Evolutionary conservation across 1,140 invertebrate species (phyloP), one percentile per base, ranked within the genome.

Genomic region (Drosophila burlai): DNA sequence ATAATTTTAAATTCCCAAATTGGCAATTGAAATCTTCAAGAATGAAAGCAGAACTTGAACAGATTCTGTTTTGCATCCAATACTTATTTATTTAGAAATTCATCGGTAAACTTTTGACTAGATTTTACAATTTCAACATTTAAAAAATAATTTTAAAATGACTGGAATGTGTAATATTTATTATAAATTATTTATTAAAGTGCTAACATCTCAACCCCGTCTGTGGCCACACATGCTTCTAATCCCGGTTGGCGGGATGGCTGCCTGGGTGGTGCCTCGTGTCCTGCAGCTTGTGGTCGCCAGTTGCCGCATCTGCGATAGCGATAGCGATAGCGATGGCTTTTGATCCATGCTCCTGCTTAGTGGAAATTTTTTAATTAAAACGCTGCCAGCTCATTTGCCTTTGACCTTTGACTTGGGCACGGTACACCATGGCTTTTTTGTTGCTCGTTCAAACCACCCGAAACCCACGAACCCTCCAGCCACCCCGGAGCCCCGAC

Each of bases 261-360:
- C 52, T 6, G 36, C 4, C 36, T 31, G 55, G 40, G 59, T 78
- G 40, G 36, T 64, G 42, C n/a, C n/a, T 38, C 59, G 46, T 66
- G 65, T 71, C 60, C 50, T 80, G 83, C 83, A 83, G 83, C 83
- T 87, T 87, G 84, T 87, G 84, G 84, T 87, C 77, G 84, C 79
- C 43, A 59, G 65, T 81, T 47, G 74, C 83, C 84, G 73, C 84
- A 87, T 87, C 84, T 81, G 84, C 66, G 77, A 83, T 87, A 89
- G 84, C 84, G 65, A 74, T 87, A 89, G 84, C 84, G 65, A 74
- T 87, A 83, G 83, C 84, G 61, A 74, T 87, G 81, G 84, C 81
- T 71, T 83, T 83, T 81, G 84, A 87, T 83, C 81, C 84, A 71
- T 69, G 81, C 81, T 65, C 57, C 75, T 65, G 67, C 57, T 82